Conservation (phyloP, 2,888 invertebrate genomes). For the Drosophila suboccidentalis region DNA sequence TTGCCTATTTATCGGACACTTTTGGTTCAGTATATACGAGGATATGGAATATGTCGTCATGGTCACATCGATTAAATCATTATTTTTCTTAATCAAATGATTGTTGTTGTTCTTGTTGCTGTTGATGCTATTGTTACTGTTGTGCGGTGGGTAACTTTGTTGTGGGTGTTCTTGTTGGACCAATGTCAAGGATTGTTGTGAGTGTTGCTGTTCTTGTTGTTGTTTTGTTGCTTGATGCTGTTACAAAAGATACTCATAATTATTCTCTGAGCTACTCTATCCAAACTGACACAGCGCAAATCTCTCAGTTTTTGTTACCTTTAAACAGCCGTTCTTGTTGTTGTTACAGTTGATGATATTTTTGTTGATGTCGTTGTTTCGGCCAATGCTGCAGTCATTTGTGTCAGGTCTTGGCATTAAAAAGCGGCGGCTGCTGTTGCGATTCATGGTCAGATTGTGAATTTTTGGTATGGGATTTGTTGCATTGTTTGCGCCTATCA, state of each 20-base stretch:
- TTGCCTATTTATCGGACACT: slow-evolving; percentile 34
- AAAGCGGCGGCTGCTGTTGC: slow-evolving; percentile 48
- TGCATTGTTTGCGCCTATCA: slow-evolving; percentile 57
- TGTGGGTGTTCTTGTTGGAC: slow-evolving; percentile 39
- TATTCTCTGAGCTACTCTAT: slow-evolving; percentile 31
- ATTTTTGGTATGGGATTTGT: slow-evolving; percentile 52
- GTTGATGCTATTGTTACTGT: slow-evolving; percentile 47
- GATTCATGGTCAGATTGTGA: slow-evolving; percentile 58
- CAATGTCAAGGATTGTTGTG: slow-evolving; percentile 36
- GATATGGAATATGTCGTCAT: slow-evolving; percentile 51
- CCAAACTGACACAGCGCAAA: slow-evolving; percentile 5
- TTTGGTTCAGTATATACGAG: slow-evolving; percentile 47
- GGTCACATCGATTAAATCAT: slow-evolving; percentile 49
- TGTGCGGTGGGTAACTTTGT: slow-evolving; percentile 55
- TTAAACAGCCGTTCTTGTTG: slow-evolving; percentile 16
- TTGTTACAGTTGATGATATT: slow-evolving; percentile 40
- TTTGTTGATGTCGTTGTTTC: slow-evolving; percentile 35
- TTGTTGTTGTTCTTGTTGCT: slow-evolving; percentile 40
- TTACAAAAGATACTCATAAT: slow-evolving; percentile 45
- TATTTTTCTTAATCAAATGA: slow-evolving; percentile 14
- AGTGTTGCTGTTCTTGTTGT: slow-evolving; percentile 35
- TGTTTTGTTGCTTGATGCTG: slow-evolving; percentile 48
- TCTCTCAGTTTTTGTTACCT: slow-evolving; percentile 36
- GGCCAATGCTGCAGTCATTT: slow-evolving; percentile 43
- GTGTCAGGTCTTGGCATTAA: slow-evolving; percentile 39